Conservation (phyloP, 2,113 vertebrate genomes). For the Rhinoptilus africanus region DNA sequence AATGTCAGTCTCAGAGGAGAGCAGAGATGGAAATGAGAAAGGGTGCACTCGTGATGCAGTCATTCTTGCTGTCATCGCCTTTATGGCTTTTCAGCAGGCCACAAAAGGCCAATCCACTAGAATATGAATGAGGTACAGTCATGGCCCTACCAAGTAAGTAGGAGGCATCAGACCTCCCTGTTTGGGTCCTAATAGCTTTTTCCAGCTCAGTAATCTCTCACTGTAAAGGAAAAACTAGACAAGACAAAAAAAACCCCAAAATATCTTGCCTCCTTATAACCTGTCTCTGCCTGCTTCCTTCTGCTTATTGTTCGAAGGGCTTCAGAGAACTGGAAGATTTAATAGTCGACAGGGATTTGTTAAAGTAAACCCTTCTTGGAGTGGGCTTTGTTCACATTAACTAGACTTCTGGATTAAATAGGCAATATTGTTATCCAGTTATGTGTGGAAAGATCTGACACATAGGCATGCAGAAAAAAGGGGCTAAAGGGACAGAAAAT, state of each 20-base stretch:
- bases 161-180: constrained; percentile 7
- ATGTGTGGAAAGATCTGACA: not conserved
- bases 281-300: not conserved
- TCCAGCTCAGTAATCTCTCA: constrained; percentile 50
- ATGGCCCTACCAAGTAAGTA: constrained; percentile 31
- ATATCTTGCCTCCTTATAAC: not conserved
- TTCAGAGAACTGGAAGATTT: constrained; percentile 18
- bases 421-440: not conserved
- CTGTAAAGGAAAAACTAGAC: constrained; percentile 33
- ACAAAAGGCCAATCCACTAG: constrained; percentile 51
- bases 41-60: constrained; percentile 29
- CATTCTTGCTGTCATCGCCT: constrained; percentile 54
- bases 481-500: not conserved
- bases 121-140: constrained; percentile 61
- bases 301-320: constrained; percentile 3
- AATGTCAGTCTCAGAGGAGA: constrained; percentile 23
- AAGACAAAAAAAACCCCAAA: not conserved
- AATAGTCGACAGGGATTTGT: not conserved
- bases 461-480: not conserved
- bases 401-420: not conserved
- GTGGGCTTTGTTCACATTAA: not conserved
- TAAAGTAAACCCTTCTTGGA: not conserved
- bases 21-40: constrained; percentile 45
- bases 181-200: constrained; percentile 58
- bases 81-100: constrained; percentile 55